Evolutionary conservation across 2,888 invertebrate species (phyloP).

Genomic region (Cinara cedri): DNA sequence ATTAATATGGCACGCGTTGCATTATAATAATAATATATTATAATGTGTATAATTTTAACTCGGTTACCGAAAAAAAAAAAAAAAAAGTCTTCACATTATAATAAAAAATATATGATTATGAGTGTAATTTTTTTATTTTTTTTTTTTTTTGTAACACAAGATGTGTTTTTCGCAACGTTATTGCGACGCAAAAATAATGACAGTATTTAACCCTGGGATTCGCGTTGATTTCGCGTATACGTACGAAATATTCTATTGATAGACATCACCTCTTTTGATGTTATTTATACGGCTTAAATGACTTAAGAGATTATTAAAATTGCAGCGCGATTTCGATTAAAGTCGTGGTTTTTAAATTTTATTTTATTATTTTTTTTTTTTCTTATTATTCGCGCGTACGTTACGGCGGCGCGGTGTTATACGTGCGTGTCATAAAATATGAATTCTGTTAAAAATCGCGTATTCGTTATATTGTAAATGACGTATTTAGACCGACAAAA

Average conservation of each 20-base stretch:
- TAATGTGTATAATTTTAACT: neutral
- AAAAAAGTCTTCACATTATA: neutral
- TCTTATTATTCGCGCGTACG: too few relatives aligned
- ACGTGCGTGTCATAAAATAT: conserved; percentile 9
- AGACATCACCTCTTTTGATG: conserved; percentile 8
- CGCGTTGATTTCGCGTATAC: conserved; percentile 17
- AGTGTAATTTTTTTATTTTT: neutral
- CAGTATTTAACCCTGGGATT: neutral
- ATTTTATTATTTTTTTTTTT: too few relatives aligned
- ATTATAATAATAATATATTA: neutral
- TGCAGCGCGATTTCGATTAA: conserved; percentile 16
- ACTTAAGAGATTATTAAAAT: neutral
- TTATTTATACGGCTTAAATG: neutral
- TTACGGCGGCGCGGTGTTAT: neutral
- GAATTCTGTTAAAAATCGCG: conserved; percentile 24
- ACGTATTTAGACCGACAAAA: conserved; percentile 39
- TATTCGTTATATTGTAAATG: conserved; percentile 34
- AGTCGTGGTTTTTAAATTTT: conserved; percentile 22
- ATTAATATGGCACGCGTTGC: neutral
- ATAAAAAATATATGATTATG: neutral
- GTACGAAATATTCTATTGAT: conserved; percentile 36
- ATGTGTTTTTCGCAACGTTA: neutral
- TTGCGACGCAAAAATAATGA: neutral
- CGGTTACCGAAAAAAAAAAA: too few relatives aligned
- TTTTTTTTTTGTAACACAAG: neutral